phyloP scores from a whole-genome alignment of 1,140 invertebrate species.

The Melitaea cinxia region DNA sequence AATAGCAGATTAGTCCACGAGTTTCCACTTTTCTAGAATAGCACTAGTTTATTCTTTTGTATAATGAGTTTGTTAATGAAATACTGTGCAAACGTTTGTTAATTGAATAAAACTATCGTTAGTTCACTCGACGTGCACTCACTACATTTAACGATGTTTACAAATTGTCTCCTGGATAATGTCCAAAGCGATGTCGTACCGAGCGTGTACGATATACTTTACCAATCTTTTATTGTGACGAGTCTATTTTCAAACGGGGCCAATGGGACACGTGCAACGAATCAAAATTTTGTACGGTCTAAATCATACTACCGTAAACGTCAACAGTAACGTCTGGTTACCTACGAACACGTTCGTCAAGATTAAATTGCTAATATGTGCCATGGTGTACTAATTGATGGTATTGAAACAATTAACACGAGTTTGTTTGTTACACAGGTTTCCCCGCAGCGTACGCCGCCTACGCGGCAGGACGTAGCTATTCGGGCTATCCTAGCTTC shows the following conservation, averaged over 20 bases:
- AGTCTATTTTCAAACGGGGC: conserved; percentile 69
- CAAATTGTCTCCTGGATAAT: conserved; percentile 66
- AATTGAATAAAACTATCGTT: conserved; percentile 47
- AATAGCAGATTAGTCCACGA: conserved; percentile 47
- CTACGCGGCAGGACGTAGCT: conserved; percentile 95
- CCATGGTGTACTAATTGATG: neutral
- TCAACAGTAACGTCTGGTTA: neutral
- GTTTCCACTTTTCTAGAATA: conserved; percentile 56
- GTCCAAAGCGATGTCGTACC: conserved; percentile 69
- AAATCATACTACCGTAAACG: neutral
- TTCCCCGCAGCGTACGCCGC: conserved; percentile 96
- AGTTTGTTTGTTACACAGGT: conserved; percentile 86
- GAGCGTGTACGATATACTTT: conserved; percentile 51
- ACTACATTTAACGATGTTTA: conserved; percentile 68
- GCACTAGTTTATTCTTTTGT: conserved; percentile 42
- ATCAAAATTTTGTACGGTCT: conserved; percentile 36
- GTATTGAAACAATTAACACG: conserved; percentile 43
- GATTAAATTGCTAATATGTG: no score
- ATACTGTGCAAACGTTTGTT: conserved; percentile 37
- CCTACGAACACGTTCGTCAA: no score
- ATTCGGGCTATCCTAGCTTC: conserved; percentile 97
- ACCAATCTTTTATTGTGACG: conserved; percentile 65
- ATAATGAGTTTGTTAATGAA: conserved; percentile 50
- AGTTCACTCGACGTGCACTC: conserved; percentile 53
- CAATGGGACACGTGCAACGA: conserved; percentile 56